Conservation (phyloP, 2,888 invertebrate species). For the Minunthozetes semirufus region DNA sequence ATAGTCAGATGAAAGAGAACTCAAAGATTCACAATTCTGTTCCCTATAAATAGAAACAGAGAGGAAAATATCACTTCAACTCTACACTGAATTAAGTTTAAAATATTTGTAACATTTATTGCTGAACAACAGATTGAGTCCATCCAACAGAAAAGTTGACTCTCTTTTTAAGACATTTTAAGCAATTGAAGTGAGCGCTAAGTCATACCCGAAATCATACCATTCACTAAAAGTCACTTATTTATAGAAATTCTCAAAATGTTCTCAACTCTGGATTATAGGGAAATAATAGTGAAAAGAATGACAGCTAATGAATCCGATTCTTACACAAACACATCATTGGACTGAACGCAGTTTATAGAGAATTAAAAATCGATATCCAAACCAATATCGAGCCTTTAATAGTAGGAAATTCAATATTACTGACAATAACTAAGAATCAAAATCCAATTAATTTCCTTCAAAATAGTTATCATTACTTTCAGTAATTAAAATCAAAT, state of each 20-base stretch:
- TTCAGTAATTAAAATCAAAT: no score
- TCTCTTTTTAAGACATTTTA: conserved; percentile 10
- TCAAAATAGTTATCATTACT: no score
- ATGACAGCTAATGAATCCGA: not conserved
- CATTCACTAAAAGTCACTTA: not conserved
- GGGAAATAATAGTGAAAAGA: not conserved
- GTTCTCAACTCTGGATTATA: not conserved
- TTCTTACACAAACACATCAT: not conserved
- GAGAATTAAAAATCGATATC: no score
- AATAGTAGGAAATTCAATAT: no score
- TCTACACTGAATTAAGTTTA: not conserved
- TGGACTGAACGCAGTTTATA: not conserved
- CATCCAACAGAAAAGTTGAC: conserved; percentile 3
- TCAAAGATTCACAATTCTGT: no score
- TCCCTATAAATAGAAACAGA: conserved; percentile 5
- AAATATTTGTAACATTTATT: conserved; percentile 3
- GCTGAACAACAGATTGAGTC: not conserved
- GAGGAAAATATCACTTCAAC: not conserved
- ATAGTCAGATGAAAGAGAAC: not conserved
- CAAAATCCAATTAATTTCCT: no score
- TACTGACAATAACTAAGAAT: no score
- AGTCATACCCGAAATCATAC: not conserved
- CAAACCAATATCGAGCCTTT: no score
- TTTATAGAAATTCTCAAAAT: conserved; percentile 5
- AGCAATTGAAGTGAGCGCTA: not conserved